Evolutionary conservation across 2,113 vertebrate species (phyloP).

Genomic region (western clawed frog (Xenopus tropicalis)): DNA sequence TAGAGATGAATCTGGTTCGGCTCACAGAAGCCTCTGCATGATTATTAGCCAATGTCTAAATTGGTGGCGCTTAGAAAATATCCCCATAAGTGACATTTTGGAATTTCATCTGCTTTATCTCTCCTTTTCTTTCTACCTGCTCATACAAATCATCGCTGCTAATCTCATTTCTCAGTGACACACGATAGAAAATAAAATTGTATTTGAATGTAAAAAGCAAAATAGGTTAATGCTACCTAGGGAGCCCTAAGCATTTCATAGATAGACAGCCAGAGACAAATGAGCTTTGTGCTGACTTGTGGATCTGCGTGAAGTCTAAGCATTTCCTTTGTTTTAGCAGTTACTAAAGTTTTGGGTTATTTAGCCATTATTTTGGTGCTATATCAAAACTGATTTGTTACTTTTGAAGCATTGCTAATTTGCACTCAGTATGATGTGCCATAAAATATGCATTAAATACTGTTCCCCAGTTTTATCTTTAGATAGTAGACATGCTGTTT

Average conservation of each 20-base stretch:
- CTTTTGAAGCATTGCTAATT: conserved; percentile 27
- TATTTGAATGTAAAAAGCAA: conserved; percentile 25
- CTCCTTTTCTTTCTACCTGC: too few relatives aligned
- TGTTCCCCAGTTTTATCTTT: too few relatives aligned
- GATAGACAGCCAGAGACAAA: conserved; percentile 13
- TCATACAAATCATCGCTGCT: too few relatives aligned
- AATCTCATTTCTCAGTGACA: too few relatives aligned
- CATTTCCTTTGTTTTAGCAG: conserved; percentile 21
- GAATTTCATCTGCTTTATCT: too few relatives aligned
- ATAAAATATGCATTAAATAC: too few relatives aligned
- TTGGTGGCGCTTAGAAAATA: too few relatives aligned
- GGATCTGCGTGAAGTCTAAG: conserved; percentile 14
- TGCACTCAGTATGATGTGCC: background rate
- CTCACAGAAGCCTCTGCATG: too few relatives aligned
- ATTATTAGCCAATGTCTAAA: too few relatives aligned
- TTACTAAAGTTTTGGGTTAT: conserved; percentile 13
- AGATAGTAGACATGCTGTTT: too few relatives aligned
- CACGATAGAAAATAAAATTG: conserved; percentile 4
- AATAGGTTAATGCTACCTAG: conserved; percentile 25
- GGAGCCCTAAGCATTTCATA: conserved; percentile 21
- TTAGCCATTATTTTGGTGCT: conserved; percentile 13
- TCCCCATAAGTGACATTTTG: too few relatives aligned
- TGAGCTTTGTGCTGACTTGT: conserved; percentile 14
- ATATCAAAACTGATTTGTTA: conserved; percentile 12
- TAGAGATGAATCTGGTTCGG: too few relatives aligned